Percentiles rank a stretch among this genome's conserved stretches.
phyloP scores from a whole-genome alignment of 1,140 invertebrate species.

The Macrobrachium rosenbergii region DNA sequence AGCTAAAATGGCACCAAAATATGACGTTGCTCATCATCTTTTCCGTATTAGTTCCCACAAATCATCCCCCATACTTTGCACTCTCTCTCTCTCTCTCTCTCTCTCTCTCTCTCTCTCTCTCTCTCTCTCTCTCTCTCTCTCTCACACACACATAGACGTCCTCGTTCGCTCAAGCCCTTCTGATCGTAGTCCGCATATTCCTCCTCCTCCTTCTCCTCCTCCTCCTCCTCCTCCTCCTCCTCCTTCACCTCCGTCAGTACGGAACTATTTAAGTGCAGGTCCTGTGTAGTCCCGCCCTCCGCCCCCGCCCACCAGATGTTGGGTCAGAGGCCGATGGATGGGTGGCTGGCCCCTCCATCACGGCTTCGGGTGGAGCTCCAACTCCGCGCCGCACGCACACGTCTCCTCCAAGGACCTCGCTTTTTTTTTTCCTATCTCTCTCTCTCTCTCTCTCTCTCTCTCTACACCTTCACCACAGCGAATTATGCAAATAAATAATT shows the following conservation, averaged over 20 bases:
- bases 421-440: background rate
- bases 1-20: conserved; percentile 62
- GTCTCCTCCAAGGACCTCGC: background rate
- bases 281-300: background rate
- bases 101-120: background rate
- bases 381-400: background rate
- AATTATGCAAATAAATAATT: background rate
- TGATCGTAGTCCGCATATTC: background rate
- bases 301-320: conserved; percentile 15
- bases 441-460: background rate
- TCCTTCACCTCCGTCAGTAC: conserved; percentile 1
- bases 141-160: background rate
- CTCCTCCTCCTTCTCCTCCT: background rate
- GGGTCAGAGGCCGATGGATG: conserved; percentile 17
- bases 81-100: background rate
- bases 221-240: background rate
- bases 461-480: background rate
- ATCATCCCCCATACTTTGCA: conserved; percentile 30
- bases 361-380: background rate
- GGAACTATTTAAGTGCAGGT: background rate
- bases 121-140: background rate
- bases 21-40: conserved; percentile 56
- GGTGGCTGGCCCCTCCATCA: background rate
- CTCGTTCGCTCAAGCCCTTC: conserved; percentile 4
- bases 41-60: conserved; percentile 50